Percentiles rank a stretch among this genome's conserved stretches.
Evolutionary conservation across 2,113 vertebrate genomes (phyloP).

Genomic region (Tenrec ecaudatus): DNA sequence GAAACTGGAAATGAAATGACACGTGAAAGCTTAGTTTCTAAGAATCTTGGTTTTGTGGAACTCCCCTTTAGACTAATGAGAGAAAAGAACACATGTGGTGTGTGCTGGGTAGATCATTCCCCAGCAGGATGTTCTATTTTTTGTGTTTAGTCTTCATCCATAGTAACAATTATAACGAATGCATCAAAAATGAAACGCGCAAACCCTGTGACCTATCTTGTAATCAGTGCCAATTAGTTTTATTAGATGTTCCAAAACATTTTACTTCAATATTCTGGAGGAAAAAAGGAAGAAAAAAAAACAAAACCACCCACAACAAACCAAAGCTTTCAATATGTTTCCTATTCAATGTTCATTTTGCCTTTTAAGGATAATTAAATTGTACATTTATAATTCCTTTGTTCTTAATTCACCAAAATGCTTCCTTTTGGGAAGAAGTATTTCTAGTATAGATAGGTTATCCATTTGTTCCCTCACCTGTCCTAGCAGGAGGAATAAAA

Average conservation of each 20-base stretch:
- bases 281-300: too few species aligned
- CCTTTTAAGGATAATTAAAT: constrained; percentile 68
- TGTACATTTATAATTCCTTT: constrained; percentile 71
- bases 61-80: constrained; percentile 67
- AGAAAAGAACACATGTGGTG: constrained; percentile 71
- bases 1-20: constrained; percentile 52
- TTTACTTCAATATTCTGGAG: constrained; percentile 72
- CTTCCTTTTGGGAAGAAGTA: constrained; percentile 45
- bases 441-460: constrained; percentile 8
- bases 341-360: constrained; percentile 75
- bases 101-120: constrained; percentile 59
- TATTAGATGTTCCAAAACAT: constrained; percentile 82
- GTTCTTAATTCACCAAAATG: constrained; percentile 66
- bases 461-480: constrained; percentile 26
- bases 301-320: constrained; percentile 54
- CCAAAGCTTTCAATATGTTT: constrained; percentile 75
- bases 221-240: constrained; percentile 76
- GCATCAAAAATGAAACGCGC: constrained; percentile 69
- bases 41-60: constrained; percentile 72
- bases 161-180: constrained; percentile 76
- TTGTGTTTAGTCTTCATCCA: constrained; percentile 80
- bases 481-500: not conserved
- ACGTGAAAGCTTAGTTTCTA: constrained; percentile 65
- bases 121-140: constrained; percentile 76
- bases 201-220: constrained; percentile 73